A percentile compares a stretch with the other conserved stretches of the same genome.
Evolutionary conservation across 2,888 invertebrate genomes (phyloP).

Genomic region (Tridacna crocea): DNA sequence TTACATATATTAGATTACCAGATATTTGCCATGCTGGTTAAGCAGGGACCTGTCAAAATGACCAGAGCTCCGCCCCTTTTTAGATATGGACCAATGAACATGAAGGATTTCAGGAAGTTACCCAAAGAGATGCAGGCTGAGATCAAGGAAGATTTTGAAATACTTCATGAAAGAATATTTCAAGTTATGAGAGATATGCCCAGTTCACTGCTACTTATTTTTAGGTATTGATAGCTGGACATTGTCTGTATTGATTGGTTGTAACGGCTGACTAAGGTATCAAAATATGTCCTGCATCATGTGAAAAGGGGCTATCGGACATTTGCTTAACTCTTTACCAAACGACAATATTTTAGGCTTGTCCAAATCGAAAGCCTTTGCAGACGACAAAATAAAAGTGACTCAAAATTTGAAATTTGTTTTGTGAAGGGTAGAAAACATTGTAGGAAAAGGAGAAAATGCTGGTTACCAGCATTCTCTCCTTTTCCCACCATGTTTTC

Average conservation of each 20-base stretch:
- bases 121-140: slow-evolving; percentile 71
- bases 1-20: slow-evolving; percentile 73
- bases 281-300: too few species aligned
- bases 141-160: slow-evolving; percentile 73
- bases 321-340: too few species aligned
- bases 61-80: slow-evolving; percentile 67
- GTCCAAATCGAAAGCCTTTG: too few species aligned
- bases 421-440: too few species aligned
- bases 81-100: slow-evolving; percentile 67
- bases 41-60: slow-evolving; percentile 75
- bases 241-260: neutral
- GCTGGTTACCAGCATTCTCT: too few species aligned
- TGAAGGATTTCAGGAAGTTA: slow-evolving; percentile 74
- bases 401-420: too few species aligned
- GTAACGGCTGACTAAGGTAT: too few species aligned
- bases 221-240: slow-evolving; percentile 85
- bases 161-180: slow-evolving; percentile 85
- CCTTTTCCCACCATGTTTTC: too few species aligned
- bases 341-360: too few species aligned
- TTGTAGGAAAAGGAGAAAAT: too few species aligned
- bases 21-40: slow-evolving; percentile 78
- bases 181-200: slow-evolving; percentile 85
- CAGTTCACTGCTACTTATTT: slow-evolving; percentile 88
- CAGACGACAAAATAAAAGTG: too few species aligned
- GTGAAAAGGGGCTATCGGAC: too few species aligned